Percentiles rank a stretch among this genome's conserved stretches.
Conservation (phyloP, 2,113 vertebrate genomes). For the Circaetus cinerascens region DNA sequence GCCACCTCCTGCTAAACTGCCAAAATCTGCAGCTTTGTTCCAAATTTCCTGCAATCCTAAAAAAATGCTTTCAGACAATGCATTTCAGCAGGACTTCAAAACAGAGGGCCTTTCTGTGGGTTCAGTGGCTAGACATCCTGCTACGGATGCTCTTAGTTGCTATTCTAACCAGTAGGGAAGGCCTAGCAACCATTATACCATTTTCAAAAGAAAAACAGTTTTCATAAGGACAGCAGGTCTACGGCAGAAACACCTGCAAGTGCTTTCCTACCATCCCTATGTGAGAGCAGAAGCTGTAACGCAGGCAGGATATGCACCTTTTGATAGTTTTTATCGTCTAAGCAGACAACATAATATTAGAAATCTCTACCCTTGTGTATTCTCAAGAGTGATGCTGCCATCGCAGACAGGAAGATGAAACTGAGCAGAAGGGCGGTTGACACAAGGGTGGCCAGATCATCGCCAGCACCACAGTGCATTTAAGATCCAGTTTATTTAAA, state of each 20-base stretch:
- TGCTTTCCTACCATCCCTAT: not conserved
- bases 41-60: not conserved
- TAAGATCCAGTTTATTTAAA: not conserved
- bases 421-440: not conserved
- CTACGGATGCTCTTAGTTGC: not conserved
- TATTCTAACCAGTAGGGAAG: not conserved
- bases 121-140: not conserved
- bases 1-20: not conserved
- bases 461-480: not conserved
- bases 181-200: not conserved
- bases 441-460: not conserved
- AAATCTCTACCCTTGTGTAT: not conserved
- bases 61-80: not conserved
- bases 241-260: not conserved
- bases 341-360: not conserved
- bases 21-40: constrained; percentile 7
- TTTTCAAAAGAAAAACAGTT: not conserved
- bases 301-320: not conserved
- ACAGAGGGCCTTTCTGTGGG: not conserved
- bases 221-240: not conserved
- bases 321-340: not conserved
- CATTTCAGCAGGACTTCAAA: not conserved
- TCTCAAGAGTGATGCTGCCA: not conserved
- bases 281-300: not conserved
- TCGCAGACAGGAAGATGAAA: rapidly evolving